Evolutionary conservation across 2,888 invertebrate genomes (phyloP), one percentile per base, ranked within the genome.

Genomic region (Quadroppia sp.): DNA sequence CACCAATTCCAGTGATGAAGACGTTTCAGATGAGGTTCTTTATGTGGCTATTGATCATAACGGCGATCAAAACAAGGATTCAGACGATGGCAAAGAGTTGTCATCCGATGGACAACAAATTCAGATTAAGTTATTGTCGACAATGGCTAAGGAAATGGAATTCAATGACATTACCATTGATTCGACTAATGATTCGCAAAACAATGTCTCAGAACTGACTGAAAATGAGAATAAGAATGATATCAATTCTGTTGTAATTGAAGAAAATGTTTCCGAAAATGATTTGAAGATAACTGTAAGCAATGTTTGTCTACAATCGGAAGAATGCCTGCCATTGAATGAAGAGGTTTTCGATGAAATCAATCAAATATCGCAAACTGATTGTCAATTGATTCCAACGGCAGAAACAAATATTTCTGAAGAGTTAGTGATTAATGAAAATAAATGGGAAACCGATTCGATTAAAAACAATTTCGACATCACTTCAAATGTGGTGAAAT

Each of bases 381-480:
- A 36, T 13, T 36, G 11, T 42, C 11, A 69, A 28, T 9, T 17
- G 17, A 28, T 7, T 45, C n/a, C 2, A 20, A 42, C 13, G 20
- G 45, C 6, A 25, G 70, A 70, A 70, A 9, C 36, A 45, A 9
- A 53, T 1, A 53, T 53, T 53, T 15, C 3, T 53, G 20, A 25
- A 67, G n/a, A 17, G 20, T 11, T 4, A 13, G 69, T 7, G 2
- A 32, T 30, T 4, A 50, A 23, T 36, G 67, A 50, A 20, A 36
- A 45, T 17, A 20, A 45, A 30, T 72, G 25, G 23, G 45, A 64
- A 40, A 20, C 59, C 6, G 42, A 59, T 61, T 42, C 70, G 25
- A 45, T 28, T 15, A 23, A 70, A 70, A 70, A 70, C 30, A 45
- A 48, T 70, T 42, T 48, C 20, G 42, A 70, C 40, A 17, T 23